Conservation (phyloP, 2,797 vertebrate species). For the Oreortyx pictus region DNA sequence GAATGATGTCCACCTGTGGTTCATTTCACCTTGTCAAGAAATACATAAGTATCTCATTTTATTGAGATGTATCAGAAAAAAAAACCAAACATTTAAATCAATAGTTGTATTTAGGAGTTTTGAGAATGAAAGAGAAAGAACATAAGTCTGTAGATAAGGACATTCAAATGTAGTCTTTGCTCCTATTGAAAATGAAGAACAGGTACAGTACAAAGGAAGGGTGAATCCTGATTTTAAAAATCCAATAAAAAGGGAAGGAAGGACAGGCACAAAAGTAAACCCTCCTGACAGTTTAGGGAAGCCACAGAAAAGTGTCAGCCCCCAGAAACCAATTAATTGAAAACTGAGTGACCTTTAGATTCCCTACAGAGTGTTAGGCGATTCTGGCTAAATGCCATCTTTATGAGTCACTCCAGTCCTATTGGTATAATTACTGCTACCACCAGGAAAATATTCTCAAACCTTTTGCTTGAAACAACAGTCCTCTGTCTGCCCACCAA, state of each 20-base stretch:
- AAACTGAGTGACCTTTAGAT: neutral
- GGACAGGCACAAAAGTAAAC: neutral
- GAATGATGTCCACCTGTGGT: neutral
- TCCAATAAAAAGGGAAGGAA: neutral
- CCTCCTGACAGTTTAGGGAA: neutral
- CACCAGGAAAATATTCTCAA: neutral
- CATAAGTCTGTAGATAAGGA: neutral
- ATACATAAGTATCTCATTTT: neutral
- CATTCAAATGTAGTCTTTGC: neutral
- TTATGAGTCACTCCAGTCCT: neutral
- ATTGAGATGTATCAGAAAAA: neutral
- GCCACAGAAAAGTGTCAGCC: neutral
- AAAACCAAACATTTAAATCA: neutral
- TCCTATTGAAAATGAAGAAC: neutral
- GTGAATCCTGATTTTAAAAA: neutral
- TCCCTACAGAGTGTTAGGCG: neutral
- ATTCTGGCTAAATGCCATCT: neutral
- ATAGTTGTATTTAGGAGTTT: neutral
- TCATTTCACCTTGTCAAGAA: neutral
- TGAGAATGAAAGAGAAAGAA: neutral
- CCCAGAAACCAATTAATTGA: slow-evolving; percentile 13
- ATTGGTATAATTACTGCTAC: neutral
- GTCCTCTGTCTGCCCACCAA: neutral
- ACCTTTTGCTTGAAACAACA: neutral
- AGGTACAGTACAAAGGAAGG: neutral